Evolutionary conservation across 2,113 vertebrate genomes (phyloP), one percentile per base, ranked within the genome.

Genomic region (Struthidea cinerea): DNA sequence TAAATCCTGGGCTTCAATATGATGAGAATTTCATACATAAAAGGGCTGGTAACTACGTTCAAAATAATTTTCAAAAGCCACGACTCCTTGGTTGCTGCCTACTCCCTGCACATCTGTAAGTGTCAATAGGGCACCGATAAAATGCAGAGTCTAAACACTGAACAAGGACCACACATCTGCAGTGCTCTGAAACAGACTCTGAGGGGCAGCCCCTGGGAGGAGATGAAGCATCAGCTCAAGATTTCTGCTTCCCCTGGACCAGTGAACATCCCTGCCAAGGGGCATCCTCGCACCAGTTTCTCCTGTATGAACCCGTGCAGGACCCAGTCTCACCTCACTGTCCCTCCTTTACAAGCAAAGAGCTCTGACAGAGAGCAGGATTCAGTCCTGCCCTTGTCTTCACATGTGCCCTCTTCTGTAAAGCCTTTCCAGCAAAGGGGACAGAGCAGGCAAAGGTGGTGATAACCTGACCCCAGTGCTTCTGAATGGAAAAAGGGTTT

Each of bases 31-130:
- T 63, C 11, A 39, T 47, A 84, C 11, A 59, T 63, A 50, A 73
- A 80, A 84, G 30, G 55, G 24, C 35, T 83, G 30, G 17, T 55
- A 84, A 87, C 13, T 26, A 61, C 1, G 2, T 41, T 76, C 57
- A 94, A 91, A 89, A 86, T 76, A 4, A 50, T 74, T 90, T 76
- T 94, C 60, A 70, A 59, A 77, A 53, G 50, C 42, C 74, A 5
- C n/a, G 52, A 41, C 28, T 39, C 47, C 47, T 47, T 77, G 67
- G 85, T 26, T 90, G 63, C 27, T 80, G 42, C 4, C 39, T 80
- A 3, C 17, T 55, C 24, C 32, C 50, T 0, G 0, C 3, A 78
- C 65, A 80, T 30, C 37, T 85, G 5, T 46, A 53, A 94, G 44
- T 46, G 21, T 65, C 2, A 3, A 65, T 9, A 73, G 2, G 8